Evolutionary conservation across 2,113 vertebrate genomes (phyloP), one percentile per base, ranked within the genome.

Genomic region (Megalops atlanticus): DNA sequence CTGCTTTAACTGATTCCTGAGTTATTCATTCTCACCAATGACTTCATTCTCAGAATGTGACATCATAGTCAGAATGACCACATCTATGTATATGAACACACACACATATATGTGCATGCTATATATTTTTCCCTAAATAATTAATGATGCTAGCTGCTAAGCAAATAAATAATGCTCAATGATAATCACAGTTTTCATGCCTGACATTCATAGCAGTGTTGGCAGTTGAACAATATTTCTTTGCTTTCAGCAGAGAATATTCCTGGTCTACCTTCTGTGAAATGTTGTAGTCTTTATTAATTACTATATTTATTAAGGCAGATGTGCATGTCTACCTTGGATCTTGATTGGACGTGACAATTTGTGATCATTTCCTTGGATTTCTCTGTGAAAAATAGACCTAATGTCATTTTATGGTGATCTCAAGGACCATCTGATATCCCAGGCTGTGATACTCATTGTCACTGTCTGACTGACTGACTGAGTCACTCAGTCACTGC

Each of bases 371-470:
- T 76, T 74, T 68, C 76, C 31, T 72, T 76, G 79, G 81, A 54
- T 87, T 82, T 81, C 38, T 14, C 24, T 43, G 41, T 38, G 69
- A 33, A 80, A 52, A 87, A 85, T 80, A 83, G 81, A 79, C 84
- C 83, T 76, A 85, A 88, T 88, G 84, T 82, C 88, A 87, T 79
- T 74, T 74, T 82, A 74, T n/a, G n/a, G n/a, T n/a, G n/a, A n/a
- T n/a, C n/a, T n/a, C n/a, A n/a, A n/a, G n/a, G n/a, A n/a, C 87
- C 85, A 85, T 80, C 83, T 24, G 87, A 87, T 88, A 88, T 88
- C 88, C 78, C 85, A 73, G 81, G 86, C 87, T 91, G 91, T 88
- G n/a, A n/a, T n/a, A n/a, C n/a, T n/a, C n/a, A n/a, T n/a, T n/a
- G n/a, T n/a, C n/a, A n/a, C n/a, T 64, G 24, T 8, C n/a, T 64